Evolutionary conservation across 1,140 invertebrate species (phyloP).

Genomic region (Parapsyche elsis): DNA sequence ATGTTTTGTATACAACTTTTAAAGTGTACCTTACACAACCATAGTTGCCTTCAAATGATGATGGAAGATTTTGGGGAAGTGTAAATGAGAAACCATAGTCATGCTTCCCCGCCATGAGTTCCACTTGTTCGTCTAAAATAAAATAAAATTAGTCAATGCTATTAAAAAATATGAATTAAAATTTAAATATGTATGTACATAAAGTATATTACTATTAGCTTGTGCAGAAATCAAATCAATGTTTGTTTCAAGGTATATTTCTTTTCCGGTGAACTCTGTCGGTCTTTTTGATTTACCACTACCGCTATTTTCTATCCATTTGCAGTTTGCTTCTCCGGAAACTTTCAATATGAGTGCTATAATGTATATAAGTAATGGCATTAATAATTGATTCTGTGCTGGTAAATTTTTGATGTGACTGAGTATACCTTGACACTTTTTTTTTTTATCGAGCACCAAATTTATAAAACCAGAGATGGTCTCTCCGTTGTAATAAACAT

Average conservation of each 20-base stretch:
- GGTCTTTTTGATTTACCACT: slow-evolving; percentile 19
- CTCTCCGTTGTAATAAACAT: slow-evolving; percentile 34
- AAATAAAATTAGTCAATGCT: neutral
- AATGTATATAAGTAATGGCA: neutral
- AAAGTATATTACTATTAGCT: neutral
- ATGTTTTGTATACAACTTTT: neutral
- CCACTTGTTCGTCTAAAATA: slow-evolving; percentile 11
- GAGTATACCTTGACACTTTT: slow-evolving; percentile 28
- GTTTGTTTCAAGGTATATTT: slow-evolving; percentile 34
- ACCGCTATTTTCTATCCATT: slow-evolving; percentile 22
- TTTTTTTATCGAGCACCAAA: slow-evolving; percentile 31
- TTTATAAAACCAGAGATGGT: neutral
- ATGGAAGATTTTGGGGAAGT: slow-evolving; percentile 26
- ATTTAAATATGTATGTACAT: neutral
- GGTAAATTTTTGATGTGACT: neutral
- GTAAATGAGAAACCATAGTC: slow-evolving; percentile 34
- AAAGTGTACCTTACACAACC: slow-evolving; percentile 30
- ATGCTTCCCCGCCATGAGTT: slow-evolving; percentile 12
- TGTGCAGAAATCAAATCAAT: slow-evolving; percentile 13
- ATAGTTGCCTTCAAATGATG: slow-evolving; percentile 35
- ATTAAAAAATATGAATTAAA: neutral
- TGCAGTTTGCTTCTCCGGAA: neutral
- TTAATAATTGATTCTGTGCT: neutral
- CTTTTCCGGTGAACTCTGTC: slow-evolving; percentile 1
- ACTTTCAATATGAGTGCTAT: slow-evolving; percentile 10